Conservation (phyloP, 2,113 vertebrate genomes). For the Corythoichthys haematopterus region DNA sequence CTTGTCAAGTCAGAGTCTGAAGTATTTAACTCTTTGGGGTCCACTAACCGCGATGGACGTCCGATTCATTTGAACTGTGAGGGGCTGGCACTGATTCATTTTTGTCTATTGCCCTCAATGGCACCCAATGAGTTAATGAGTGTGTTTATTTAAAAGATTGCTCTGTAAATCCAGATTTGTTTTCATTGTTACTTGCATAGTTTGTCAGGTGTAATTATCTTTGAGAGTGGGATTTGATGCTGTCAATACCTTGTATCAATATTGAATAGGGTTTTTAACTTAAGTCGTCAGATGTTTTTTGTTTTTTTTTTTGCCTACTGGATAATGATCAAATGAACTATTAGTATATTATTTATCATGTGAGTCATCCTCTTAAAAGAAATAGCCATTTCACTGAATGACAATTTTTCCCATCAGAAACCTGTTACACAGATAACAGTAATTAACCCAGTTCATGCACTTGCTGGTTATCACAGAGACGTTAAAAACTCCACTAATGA, state of each 20-base stretch:
- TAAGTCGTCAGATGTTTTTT: no score
- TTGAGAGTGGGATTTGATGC: background rate
- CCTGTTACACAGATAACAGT: background rate
- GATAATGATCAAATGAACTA: no score
- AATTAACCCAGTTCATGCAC: no score
- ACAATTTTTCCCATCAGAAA: background rate
- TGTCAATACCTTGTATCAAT: background rate
- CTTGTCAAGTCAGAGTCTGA: conserved; percentile 69
- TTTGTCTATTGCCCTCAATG: no score
- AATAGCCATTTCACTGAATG: background rate
- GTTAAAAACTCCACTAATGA: background rate
- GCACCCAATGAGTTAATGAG: background rate
- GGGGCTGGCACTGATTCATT: no score
- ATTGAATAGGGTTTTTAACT: no score
- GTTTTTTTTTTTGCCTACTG: no score
- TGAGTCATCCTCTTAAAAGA: background rate
- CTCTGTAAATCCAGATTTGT: conserved; percentile 7
- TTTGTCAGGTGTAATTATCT: background rate
- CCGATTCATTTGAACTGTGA: no score
- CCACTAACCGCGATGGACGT: no score
- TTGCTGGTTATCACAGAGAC: background rate
- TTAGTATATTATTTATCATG: background rate
- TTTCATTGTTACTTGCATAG: background rate
- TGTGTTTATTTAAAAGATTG: conserved; percentile 19
- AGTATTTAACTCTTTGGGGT: conserved; percentile 30